These are phyloP conservation scores for Lycocorax pyrrhopterus DNA, from an alignment of 2,113 vertebrate genomes.

Conservation along the genomic window DNA sequence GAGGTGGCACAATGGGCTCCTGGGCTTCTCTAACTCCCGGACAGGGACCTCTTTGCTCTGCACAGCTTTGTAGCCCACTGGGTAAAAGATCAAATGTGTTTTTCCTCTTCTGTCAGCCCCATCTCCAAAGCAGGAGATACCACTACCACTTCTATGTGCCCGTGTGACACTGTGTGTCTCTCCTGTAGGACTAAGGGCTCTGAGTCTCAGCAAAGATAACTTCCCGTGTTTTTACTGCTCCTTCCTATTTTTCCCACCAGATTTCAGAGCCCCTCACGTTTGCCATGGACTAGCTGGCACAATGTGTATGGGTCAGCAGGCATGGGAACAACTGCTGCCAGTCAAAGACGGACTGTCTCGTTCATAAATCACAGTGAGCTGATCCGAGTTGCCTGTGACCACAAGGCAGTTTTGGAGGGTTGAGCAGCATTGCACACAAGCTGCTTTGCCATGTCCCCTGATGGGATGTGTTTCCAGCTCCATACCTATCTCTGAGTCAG, in stretches of 20 bases:
- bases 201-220: background rate
- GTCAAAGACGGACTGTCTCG: background rate
- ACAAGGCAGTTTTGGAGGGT: background rate
- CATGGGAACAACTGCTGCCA: background rate
- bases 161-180: too few relatives aligned
- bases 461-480: background rate
- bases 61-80: background rate
- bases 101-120: background rate
- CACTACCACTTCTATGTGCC: rapidly evolving
- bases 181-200: background rate
- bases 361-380: rapidly evolving
- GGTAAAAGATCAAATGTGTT: rapidly evolving
- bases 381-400: background rate
- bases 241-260: background rate
- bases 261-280: background rate
- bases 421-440: background rate
- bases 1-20: background rate
- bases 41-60: background rate
- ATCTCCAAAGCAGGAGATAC: background rate
- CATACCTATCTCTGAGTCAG: background rate
- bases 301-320: background rate
- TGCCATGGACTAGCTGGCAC: background rate
- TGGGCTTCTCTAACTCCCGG: background rate
- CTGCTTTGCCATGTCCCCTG: background rate
- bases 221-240: background rate